Conservation (phyloP, 2,113 vertebrate species). For the Scartelaos histophorus region DNA sequence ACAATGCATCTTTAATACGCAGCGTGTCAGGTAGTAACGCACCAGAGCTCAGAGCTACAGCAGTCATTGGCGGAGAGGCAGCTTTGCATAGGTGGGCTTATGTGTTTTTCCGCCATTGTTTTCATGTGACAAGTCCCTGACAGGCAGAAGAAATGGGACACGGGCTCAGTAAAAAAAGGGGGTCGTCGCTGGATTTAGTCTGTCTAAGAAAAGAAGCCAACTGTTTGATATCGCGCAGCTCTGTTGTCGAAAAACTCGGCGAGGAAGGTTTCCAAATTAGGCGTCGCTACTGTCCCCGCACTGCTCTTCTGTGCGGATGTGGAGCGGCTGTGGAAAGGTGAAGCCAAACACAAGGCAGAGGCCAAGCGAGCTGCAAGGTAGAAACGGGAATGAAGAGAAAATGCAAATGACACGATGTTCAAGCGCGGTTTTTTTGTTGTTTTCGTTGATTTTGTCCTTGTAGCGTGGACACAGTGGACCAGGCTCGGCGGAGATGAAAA, state of each 20-base stretch:
- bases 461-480: background rate
- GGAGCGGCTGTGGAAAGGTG: background rate
- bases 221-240: conserved; percentile 42
- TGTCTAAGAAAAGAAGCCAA: conserved; percentile 55
- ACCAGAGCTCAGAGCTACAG: conserved; percentile 52
- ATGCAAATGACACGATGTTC: background rate
- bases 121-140: conserved; percentile 69
- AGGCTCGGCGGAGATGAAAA: background rate
- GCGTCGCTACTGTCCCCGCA: background rate
- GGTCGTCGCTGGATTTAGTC: conserved; percentile 56
- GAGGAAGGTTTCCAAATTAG: background rate
- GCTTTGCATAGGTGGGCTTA: conserved; percentile 69
- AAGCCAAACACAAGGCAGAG: background rate
- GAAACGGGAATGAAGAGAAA: background rate
- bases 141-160: conserved; percentile 65
- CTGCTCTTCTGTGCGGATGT: background rate
- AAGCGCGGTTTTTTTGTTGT: background rate
- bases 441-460: background rate
- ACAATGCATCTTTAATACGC: conserved; percentile 2
- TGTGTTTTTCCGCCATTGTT: conserved; percentile 68
- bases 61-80: conserved; percentile 46
- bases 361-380: background rate
- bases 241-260: background rate
- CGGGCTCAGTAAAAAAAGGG: conserved; percentile 48
- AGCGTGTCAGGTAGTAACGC: conserved; percentile 44